Base-by-base conservation (phyloP, 2,797 vertebrate species). In the Percopsis omiscomaycus region DNA sequence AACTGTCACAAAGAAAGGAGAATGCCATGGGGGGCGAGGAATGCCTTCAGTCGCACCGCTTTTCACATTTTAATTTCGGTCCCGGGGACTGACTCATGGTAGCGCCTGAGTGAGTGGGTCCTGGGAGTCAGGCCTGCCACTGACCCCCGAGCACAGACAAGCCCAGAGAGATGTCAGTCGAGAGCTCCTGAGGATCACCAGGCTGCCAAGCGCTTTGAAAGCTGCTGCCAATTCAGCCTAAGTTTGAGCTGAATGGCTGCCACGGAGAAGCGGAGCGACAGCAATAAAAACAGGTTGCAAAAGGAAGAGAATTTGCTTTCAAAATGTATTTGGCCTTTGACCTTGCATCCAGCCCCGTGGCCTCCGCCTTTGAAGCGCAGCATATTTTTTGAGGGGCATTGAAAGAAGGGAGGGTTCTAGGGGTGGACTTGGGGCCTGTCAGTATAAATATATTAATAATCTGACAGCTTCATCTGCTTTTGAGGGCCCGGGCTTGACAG, bases 171-270 rank as follows among this genome's bases (percentile, higher is more conserved):
- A 92, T 89, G 93, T 94, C 89, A 94, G 88, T 90, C 74, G 87
- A 89, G 90, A 91, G 86, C 92, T 95, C 93, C 90, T 88, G 88
- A 92, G 90, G 94, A 96, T 92, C 93, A 91, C 59, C 59, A 84
- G 90, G 86, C 94, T 96, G 95, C 94, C 95, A 95, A 93, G 87
- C 85, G 71, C 90, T 94, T 85, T 89, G 92, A 93, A 95, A 95
- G 94, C 88, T 89, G 92, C 93, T 95, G 94, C 95, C 95, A 96
- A 95, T 96, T 96, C 95, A 94, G 93, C 91, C 92, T 93, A 89
- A 91, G 92, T 93, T 94, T 95, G 93, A 92, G 91, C 92, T 96
- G 94, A 98, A 94, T 92, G 73, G 87, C 81, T 86, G 92, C 94
- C 89, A 89, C 89, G 86, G 94, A 93, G 93, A 89, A 93, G 91